phyloP scores from a whole-genome alignment of 2,113 vertebrate genomes.

The Neotoma lepida region DNA sequence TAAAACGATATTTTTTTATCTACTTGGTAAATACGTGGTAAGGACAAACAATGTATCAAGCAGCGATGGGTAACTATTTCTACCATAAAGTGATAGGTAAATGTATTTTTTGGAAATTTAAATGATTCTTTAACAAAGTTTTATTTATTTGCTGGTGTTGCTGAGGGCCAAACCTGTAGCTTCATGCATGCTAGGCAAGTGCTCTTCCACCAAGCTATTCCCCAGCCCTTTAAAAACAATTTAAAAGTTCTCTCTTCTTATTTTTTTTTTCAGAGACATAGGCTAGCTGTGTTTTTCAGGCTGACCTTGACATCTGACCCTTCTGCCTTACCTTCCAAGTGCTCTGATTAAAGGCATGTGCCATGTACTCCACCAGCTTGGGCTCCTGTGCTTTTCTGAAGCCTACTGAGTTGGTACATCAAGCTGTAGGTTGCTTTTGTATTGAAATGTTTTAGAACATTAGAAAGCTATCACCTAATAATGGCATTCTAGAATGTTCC shows the following conservation, averaged over 20 bases:
- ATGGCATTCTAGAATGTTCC: slow-evolving; percentile 21
- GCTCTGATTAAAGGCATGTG: neutral
- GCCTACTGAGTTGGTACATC: neutral
- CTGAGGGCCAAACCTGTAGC: neutral
- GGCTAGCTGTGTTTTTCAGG: neutral
- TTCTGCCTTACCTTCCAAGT: neutral
- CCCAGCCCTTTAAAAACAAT: neutral
- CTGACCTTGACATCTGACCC: neutral
- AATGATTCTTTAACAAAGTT: neutral
- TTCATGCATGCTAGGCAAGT: neutral
- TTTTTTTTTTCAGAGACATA: neutral
- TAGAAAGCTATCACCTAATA: slow-evolving; percentile 1
- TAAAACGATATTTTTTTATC: slow-evolving; percentile 23
- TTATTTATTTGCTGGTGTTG: neutral
- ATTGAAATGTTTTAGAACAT: neutral
- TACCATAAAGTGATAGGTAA: neutral
- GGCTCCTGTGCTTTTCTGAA: neutral
- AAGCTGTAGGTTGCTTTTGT: neutral
- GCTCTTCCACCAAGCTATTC: neutral
- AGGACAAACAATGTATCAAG: neutral
- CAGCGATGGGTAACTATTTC: neutral
- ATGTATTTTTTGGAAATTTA: slow-evolving; percentile 37
- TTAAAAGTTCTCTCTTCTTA: neutral
- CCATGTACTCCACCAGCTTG: neutral
- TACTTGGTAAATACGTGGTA: slow-evolving; percentile 17